A percentile compares a stretch with the other conserved stretches of the same genome.
phyloP scores from a whole-genome alignment of 1,140 invertebrate species.

The Chymomyza costata region DNA sequence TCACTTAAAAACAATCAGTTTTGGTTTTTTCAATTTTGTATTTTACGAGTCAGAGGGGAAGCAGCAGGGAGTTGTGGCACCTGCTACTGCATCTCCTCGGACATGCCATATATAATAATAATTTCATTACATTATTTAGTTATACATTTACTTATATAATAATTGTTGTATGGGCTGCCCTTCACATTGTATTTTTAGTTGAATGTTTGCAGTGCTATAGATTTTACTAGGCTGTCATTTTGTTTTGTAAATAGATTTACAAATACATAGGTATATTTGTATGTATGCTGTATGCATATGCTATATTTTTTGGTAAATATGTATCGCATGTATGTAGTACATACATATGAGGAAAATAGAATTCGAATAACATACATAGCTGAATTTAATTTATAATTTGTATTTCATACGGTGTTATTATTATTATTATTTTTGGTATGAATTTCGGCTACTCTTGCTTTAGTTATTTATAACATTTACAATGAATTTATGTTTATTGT shows the following conservation, averaged over 20 bases:
- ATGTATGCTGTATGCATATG: too few relatives aligned
- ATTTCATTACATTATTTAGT: slow-evolving; percentile 28
- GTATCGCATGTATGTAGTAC: too few relatives aligned
- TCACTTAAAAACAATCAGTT: slow-evolving; percentile 68
- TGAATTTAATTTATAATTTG: slow-evolving; percentile 18
- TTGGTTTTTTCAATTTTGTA: slow-evolving; percentile 38
- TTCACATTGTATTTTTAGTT: slow-evolving; percentile 64
- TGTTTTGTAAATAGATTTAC: too few relatives aligned
- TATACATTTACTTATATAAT: slow-evolving; percentile 15
- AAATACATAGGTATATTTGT: too few relatives aligned
- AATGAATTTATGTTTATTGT: slow-evolving; percentile 58
- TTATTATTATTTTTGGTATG: slow-evolving; percentile 24
- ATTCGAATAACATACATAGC: neutral
- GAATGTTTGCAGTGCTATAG: too few relatives aligned
- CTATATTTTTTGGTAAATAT: too few relatives aligned
- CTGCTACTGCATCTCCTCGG: neutral
- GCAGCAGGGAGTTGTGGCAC: slow-evolving; percentile 2
- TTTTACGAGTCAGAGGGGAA: slow-evolving; percentile 1
- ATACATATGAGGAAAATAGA: too few relatives aligned
- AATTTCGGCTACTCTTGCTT: slow-evolving; percentile 46
- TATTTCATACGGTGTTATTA: slow-evolving; percentile 41
- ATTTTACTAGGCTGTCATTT: slow-evolving; percentile 62
- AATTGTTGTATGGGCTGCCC: slow-evolving; percentile 12
- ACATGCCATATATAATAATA: too few relatives aligned
- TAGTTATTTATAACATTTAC: slow-evolving; percentile 69